A percentile compares a stretch with the other conserved stretches of the same genome.
Conservation (phyloP, 2,888 invertebrate species). For the Tenodera sinensis region DNA sequence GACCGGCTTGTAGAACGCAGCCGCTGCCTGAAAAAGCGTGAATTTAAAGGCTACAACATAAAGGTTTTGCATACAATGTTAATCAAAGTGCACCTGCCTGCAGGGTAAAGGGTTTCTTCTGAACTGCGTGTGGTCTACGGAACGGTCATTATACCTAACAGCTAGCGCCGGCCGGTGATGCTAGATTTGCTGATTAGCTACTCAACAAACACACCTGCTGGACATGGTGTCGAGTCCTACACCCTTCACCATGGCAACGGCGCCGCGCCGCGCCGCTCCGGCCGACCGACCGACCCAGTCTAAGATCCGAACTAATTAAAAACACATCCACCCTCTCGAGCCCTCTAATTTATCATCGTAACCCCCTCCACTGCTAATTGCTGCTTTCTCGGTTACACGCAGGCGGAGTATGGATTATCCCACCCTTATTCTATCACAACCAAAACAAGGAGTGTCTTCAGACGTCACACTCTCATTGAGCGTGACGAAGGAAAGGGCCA, state of each 20-base stretch:
- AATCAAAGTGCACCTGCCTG: too few relatives aligned
- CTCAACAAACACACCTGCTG: not conserved
- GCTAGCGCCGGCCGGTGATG: too few relatives aligned
- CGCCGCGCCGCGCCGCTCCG: too few relatives aligned
- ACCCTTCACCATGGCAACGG: not conserved
- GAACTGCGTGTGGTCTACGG: too few relatives aligned
- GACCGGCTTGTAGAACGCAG: too few relatives aligned
- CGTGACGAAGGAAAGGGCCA: not conserved
- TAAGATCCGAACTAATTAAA: not conserved
- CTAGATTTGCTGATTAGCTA: not conserved
- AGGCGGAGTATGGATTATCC: not conserved
- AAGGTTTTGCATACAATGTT: too few relatives aligned
- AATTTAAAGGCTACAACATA: too few relatives aligned
- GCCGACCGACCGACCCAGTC: too few relatives aligned
- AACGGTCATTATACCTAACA: too few relatives aligned
- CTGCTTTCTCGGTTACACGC: not conserved
- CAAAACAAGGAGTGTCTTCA: too few relatives aligned
- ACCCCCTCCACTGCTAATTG: not conserved
- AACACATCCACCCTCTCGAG: not conserved
- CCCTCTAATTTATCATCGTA: not conserved
- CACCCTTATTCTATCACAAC: not conserved
- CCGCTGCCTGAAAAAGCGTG: too few relatives aligned
- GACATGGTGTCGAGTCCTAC: not conserved
- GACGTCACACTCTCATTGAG: not conserved
- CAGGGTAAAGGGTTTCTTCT: too few relatives aligned